Evolutionary conservation across 2,113 vertebrate species (phyloP), one percentile per base, ranked within the genome.

Genomic region (Tachysurus fulvidraco): DNA sequence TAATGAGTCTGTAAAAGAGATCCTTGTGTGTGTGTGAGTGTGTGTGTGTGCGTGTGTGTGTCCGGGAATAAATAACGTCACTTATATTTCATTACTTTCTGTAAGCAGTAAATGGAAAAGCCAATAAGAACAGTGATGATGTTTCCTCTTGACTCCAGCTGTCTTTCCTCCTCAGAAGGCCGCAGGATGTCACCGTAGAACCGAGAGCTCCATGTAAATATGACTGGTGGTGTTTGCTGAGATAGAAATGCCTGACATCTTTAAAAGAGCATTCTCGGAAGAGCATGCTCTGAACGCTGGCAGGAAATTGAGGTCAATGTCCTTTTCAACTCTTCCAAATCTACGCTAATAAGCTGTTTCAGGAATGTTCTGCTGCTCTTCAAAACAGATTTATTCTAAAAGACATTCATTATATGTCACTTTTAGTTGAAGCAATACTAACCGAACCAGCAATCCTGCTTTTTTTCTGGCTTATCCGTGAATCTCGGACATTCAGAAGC

Each of bases 151-250:
- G 7, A 74, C n/a, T 21, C 55, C 36, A 46, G 69, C 28, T 62
- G 55, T 80, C 30, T 36, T 60, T 28, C 30, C 30, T 80, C 19
- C 30, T 41, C 54, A 41, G 78, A 25, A 80, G 78, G 78, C 21
- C 71, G 6, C 14, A 5, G 55, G 25, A 77, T 30, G 25, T 77
- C 57, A 25, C 71, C 30, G 73, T 78, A 6, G 44, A 76, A 17
- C 25, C 2, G 54, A 76, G 25, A 41, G 69, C 11, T 41, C 78
- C 8, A 6, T 13, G 19, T 52, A 64, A 64, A 85, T 54, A 52
- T 77, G 84, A 85, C n/a, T 23, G 28, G 60, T 77, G 57, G 10
- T 64, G 74, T 85, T 85, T 64, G 64, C 21, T 46, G 21, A 57
- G 36, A 76, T 36, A 64, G 30, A 36, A 65, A 78, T 77, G 57